These are phyloP conservation scores for Sitta carolinensis DNA, from an alignment of 2,797 vertebrate species.

Conservation along the genomic window DNA sequence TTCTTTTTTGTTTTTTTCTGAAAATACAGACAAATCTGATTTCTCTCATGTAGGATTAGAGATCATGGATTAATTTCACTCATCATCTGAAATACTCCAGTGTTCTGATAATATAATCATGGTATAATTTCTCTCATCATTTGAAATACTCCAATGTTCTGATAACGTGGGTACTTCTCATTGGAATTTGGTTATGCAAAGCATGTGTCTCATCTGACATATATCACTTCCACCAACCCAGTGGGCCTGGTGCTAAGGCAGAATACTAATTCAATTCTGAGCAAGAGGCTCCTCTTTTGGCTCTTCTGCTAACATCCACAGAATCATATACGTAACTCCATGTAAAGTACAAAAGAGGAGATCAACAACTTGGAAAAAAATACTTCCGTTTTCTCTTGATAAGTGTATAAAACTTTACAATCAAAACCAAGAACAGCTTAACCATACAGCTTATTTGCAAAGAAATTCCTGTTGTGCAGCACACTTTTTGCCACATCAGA, in stretches of 20 bases:
- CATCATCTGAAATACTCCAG: constrained; percentile 3
- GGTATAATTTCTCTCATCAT: constrained; percentile 19
- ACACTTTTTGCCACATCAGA: neutral
- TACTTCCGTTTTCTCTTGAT: neutral
- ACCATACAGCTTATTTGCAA: neutral
- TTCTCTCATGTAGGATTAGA: neutral
- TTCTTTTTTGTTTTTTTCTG: neutral
- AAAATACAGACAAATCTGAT: neutral
- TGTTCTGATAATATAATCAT: constrained; percentile 8
- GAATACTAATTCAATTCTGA: constrained; percentile 2
- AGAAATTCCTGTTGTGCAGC: neutral
- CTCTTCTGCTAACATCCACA: neutral
- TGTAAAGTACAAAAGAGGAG: neutral
- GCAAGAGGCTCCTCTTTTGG: neutral
- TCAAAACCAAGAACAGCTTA: neutral
- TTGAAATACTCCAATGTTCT: constrained; percentile 35
- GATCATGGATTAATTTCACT: neutral
- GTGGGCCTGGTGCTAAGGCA: neutral
- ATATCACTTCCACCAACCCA: neutral
- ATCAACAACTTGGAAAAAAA: neutral
- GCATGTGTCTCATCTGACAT: constrained; percentile 9
- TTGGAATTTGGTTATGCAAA: constrained; percentile 21
- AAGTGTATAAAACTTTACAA: neutral
- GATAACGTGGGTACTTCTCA: neutral
- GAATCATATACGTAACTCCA: neutral